Conservation (phyloP, 1,140 invertebrate species). For the Bombyx mandarina region DNA sequence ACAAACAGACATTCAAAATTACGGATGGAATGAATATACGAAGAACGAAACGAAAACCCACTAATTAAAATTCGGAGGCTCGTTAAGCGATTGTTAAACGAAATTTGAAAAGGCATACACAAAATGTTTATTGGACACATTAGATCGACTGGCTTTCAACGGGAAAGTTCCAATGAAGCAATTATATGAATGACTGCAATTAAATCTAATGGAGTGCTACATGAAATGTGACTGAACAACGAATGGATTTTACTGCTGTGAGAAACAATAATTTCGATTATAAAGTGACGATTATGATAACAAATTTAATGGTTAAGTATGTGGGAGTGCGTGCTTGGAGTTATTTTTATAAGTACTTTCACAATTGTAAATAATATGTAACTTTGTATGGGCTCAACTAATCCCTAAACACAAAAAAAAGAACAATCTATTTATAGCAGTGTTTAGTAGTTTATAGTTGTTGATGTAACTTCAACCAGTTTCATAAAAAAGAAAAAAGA, state of each 20-base stretch:
- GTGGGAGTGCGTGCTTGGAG: too few species aligned
- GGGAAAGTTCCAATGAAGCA: slow-evolving; percentile 55
- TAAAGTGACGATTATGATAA: slow-evolving; percentile 35
- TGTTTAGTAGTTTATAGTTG: too few species aligned
- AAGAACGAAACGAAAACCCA: slow-evolving; percentile 11
- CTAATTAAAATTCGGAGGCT: slow-evolving; percentile 17
- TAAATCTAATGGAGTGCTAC: slow-evolving; percentile 51
- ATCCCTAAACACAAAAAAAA: too few species aligned
- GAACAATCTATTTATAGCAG: too few species aligned
- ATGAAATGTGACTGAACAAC: slow-evolving; percentile 44
- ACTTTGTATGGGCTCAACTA: too few species aligned
- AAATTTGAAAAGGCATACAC: slow-evolving; percentile 22
- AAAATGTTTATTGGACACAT: slow-evolving; percentile 45
- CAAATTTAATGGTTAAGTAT: slow-evolving; percentile 15
- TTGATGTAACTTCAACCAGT: too few species aligned
- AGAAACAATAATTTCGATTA: slow-evolving; percentile 57
- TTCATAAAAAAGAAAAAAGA: too few species aligned
- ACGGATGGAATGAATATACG: not conserved
- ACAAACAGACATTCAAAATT: too few species aligned
- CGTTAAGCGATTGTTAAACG: slow-evolving; percentile 25
- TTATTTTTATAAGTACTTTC: too few species aligned
- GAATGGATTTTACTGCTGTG: slow-evolving; percentile 52
- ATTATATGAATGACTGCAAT: slow-evolving; percentile 58
- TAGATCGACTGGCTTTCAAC: slow-evolving; percentile 41
- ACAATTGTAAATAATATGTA: too few species aligned